These are phyloP conservation scores for Camptogramma bilineatum DNA, from an alignment of 2,888 invertebrate genomes.

Conservation along the genomic window DNA sequence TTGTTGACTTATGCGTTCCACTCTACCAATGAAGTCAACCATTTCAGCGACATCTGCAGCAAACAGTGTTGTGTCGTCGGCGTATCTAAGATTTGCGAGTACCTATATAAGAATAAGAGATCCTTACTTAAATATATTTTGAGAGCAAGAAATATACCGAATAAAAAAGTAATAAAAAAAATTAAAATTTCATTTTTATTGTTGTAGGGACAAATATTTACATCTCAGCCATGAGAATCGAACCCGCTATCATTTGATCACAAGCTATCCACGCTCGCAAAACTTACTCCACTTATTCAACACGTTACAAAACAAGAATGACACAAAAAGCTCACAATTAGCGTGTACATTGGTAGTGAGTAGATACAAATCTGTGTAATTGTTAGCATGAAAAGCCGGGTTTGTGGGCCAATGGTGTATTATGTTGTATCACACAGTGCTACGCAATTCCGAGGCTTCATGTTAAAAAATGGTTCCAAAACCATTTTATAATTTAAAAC, in stretches of 20 bases:
- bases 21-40: too few relatives aligned
- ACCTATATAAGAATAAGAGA: too few relatives aligned
- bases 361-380: conserved; percentile 35
- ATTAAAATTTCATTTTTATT: too few relatives aligned
- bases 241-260: neutral
- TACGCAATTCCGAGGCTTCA: conserved; percentile 7
- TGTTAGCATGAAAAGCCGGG: conserved; percentile 50
- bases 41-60: too few relatives aligned
- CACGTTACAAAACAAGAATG: conserved; percentile 31
- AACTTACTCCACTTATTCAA: conserved; percentile 20
- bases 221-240: neutral
- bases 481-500: neutral
- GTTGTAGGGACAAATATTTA: neutral
- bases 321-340: conserved; percentile 35
- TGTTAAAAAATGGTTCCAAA: neutral
- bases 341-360: conserved; percentile 25
- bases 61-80: too few relatives aligned
- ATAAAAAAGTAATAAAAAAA: too few relatives aligned
- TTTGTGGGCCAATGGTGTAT: conserved; percentile 66
- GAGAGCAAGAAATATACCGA: too few relatives aligned
- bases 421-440: conserved; percentile 43
- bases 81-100: too few relatives aligned
- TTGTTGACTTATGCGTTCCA: too few relatives aligned
- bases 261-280: neutral
- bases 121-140: too few relatives aligned